Base-by-base conservation (phyloP, 2,113 vertebrate species). In the Gambusia affinis region DNA sequence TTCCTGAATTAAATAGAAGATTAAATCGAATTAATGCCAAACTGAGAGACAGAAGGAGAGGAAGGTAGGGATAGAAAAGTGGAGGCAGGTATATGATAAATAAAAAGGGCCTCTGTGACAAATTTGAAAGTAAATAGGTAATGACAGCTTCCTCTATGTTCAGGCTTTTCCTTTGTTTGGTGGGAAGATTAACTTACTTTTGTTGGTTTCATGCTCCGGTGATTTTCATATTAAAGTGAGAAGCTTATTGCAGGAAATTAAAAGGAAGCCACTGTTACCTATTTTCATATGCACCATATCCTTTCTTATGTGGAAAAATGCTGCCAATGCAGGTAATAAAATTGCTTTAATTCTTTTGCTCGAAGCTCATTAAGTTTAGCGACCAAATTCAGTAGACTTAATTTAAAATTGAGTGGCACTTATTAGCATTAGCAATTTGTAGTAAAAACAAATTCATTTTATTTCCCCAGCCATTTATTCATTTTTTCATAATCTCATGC, bases 11-110 rank as follows among this genome's bases (percentile, higher is more conserved):
- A 91, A 89, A 90, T 84, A 79, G 85, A 74, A 85, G 83, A 89
- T 92, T 90, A 87, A 89, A 92, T 87, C n/a, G 12, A 91, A 90
- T 91, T 90, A 88, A 87, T 82, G 87, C 91, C 85, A 80, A 91
- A 91, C 79, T 74, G 61, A 69, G 78, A 81, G 80, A 76, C 39
- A 57, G 77, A 72, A 31, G 69, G 24, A 63, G 12, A 63, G 39
- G 39, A 30, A 51, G 54, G 28, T 44, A 12, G 6, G 65, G 33
- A 64, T 57, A 44, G 42, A 54, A 62, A 69, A 31, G 19, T 60
- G 67, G 42, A 67, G 14, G 57, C 64, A 82, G 74, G 75, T 81
- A 66, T 64, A 81, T 76, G 64, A 42, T 76, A 72, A 54, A 61
- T 65, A n/a, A 47, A 28, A 33, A n/a, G 85, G 10, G 37, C 42